phyloP scores from a whole-genome alignment of 2,113 vertebrate genomes.

The Pygoscelis adeliae region DNA sequence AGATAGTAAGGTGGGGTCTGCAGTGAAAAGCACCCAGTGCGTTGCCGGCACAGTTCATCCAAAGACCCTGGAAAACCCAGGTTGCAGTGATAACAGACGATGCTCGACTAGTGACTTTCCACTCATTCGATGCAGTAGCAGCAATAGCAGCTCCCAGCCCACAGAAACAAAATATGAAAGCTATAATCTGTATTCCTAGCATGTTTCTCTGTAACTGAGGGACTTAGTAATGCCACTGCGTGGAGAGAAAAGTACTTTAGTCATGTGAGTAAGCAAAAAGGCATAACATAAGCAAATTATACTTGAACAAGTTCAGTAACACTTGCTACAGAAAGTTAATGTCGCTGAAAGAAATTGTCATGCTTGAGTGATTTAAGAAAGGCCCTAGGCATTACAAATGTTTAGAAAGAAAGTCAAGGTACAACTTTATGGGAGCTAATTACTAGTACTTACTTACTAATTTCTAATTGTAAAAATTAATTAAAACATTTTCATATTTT shows the following conservation, averaged over 20 bases:
- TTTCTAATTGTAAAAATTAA: constrained; percentile 38
- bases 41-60: constrained; percentile 94
- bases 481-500: constrained; percentile 29
- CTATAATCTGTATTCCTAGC: constrained; percentile 86
- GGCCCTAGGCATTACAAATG: neutral
- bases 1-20: constrained; percentile 87
- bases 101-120: constrained; percentile 90
- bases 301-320: constrained; percentile 49
- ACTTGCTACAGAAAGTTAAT: constrained; percentile 54
- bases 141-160: constrained; percentile 86
- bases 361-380: constrained; percentile 36
- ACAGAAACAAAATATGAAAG: constrained; percentile 82
- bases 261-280: constrained; percentile 66
- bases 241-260: neutral
- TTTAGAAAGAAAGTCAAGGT: neutral
- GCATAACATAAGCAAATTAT: constrained; percentile 59
- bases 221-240: constrained; percentile 15
- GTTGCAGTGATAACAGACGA: constrained; percentile 94
- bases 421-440: neutral
- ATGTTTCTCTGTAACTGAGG: constrained; percentile 69
- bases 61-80: constrained; percentile 94
- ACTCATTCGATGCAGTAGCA: constrained; percentile 89
- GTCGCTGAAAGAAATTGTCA: constrained; percentile 57
- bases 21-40: constrained; percentile 92
- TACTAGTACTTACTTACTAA: neutral